phyloP scores from a whole-genome alignment of 1,140 invertebrate genomes.

The Heliconius nattereri region DNA sequence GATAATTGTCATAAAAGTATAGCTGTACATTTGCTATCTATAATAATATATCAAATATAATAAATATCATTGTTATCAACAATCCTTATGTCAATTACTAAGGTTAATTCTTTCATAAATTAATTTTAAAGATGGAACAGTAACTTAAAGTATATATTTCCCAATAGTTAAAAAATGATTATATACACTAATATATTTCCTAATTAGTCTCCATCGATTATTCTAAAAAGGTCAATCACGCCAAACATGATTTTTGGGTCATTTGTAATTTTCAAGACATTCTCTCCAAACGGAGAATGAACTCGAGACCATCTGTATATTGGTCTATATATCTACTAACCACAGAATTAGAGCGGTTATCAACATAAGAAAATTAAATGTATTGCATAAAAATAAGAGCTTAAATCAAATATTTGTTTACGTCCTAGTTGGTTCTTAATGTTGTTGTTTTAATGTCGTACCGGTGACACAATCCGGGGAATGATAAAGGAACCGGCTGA shows the following conservation, averaged over 20 bases:
- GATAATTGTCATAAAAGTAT: conserved; percentile 21
- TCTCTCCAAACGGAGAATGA: not conserved
- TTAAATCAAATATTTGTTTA: conserved; percentile 38
- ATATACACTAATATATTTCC: not conserved
- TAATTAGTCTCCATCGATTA: not conserved
- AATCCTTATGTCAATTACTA: not conserved
- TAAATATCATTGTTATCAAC: not conserved
- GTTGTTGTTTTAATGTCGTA: conserved; percentile 36
- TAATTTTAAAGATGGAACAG: no score
- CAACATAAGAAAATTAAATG: not conserved
- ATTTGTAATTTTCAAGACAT: not conserved
- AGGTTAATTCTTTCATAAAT: not conserved
- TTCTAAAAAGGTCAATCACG: not conserved
- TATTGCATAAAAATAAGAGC: conserved; percentile 20
- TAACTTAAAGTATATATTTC: no score
- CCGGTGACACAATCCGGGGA: conserved; percentile 51
- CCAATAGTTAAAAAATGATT: no score
- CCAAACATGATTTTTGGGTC: not conserved
- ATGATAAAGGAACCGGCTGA: conserved; percentile 66
- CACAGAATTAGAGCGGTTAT: not conserved
- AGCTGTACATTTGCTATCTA: not conserved
- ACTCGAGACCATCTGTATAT: not conserved
- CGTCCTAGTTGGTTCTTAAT: conserved; percentile 30
- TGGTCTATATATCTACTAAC: not conserved
- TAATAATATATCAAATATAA: not conserved